Evolutionary conservation across 2,888 invertebrate genomes (phyloP), one percentile per base, ranked within the genome.

Genomic region (Hydriomena furcata): DNA sequence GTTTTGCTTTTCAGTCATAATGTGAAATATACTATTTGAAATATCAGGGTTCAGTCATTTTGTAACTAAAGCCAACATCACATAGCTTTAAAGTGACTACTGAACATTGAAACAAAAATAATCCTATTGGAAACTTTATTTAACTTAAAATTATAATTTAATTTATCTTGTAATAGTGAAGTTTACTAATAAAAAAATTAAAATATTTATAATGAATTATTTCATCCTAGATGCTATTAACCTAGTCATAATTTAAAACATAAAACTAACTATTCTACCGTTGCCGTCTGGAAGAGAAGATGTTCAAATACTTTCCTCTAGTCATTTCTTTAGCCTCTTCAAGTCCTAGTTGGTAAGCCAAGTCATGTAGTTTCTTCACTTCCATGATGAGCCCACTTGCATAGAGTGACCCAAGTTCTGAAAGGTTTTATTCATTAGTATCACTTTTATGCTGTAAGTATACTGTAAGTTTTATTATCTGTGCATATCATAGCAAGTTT

Each of bases 251-350:
- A 17, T 3, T 4, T 17, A 3, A 17, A 17, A 17, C 2, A 17
- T 3, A 17, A 17, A 3, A 2, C 2, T 4, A 17, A 4, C 17
- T 21, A 7, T 30, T 31, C 55, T 81, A 85, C 57, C 84, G 68
- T 53, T 80, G 79, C 24, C 86, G 67, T 34, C 79, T 75, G 30
- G 83, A 79, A 62, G 82, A 68, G 70, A 95, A 96, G 73, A 99
- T 96, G 76, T 98, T 97, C 58, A 99, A 91, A 83, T 98, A 97
- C 88, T 98, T 98, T 28, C 98, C 98, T 65, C 98, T 91, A 0
- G 98, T 98, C 95, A 99, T 97, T 91, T 99, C 98, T 79, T 97
- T 97, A 0, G 98, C 95, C 88, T 99, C 99, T 76, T 98, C 98
- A 8, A 97, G 90, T 1, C 98, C 99, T 21, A 99, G 89, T 71